Evolutionary conservation across 2,113 vertebrate species (phyloP).

Genomic region (Helogale parvula): DNA sequence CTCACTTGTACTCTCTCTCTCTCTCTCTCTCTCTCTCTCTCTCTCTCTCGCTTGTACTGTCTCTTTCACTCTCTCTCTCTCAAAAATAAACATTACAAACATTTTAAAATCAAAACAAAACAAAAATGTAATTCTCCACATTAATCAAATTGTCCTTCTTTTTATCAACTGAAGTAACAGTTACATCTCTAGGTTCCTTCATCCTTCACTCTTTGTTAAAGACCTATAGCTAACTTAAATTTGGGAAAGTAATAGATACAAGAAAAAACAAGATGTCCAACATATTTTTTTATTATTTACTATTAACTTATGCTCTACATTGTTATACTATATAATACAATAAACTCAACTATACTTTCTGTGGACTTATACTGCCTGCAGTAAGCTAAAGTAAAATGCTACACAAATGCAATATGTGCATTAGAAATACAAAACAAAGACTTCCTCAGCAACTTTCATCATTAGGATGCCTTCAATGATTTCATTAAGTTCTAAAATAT

Average conservation of each 20-base stretch:
- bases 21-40: too few species aligned
- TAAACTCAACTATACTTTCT: slow-evolving; percentile 2
- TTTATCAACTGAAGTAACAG: neutral
- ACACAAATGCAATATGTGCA: neutral
- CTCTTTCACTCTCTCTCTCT: too few species aligned
- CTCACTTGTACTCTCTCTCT: too few species aligned
- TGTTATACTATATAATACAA: neutral
- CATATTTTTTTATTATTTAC: neutral
- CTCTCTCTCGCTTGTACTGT: too few species aligned
- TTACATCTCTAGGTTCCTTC: neutral
- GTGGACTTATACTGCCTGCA: neutral
- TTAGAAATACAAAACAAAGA: slow-evolving; percentile 36
- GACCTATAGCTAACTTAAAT: neutral
- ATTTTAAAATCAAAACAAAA: too few species aligned
- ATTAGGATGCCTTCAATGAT: neutral
- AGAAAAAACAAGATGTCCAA: slow-evolving; percentile 8
- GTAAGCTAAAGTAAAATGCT: slow-evolving; percentile 10
- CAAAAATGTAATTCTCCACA: neutral
- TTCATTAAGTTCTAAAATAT: slow-evolving; percentile 34
- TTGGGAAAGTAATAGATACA: neutral
- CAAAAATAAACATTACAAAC: too few species aligned
- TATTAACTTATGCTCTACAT: neutral
- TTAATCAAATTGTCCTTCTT: neutral
- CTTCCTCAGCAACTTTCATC: neutral
- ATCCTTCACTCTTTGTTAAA: neutral